Conservation (phyloP, 2,888 invertebrate species). For the Nomada fucata region DNA sequence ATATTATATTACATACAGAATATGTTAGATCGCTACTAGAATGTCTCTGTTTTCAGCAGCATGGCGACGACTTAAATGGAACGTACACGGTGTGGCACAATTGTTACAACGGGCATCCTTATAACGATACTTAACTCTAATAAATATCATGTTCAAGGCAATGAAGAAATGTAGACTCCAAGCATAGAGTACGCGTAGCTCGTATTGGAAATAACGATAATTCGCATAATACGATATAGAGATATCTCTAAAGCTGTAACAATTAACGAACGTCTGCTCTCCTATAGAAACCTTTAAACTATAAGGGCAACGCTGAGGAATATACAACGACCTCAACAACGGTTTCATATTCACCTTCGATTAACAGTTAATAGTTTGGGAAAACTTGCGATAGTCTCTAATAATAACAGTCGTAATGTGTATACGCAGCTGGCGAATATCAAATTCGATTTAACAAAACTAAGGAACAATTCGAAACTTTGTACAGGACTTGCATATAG, state of each 20-base stretch:
- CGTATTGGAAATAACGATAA: background rate
- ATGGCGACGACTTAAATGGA: too few species aligned
- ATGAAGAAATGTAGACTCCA: background rate
- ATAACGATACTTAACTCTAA: constrained; percentile 7
- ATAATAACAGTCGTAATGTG: constrained; percentile 26
- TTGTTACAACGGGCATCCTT: background rate
- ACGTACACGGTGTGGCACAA: constrained; percentile 14
- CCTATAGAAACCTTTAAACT: background rate
- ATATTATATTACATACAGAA: constrained; percentile 2
- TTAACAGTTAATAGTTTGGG: background rate
- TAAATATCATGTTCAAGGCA: constrained; percentile 16
- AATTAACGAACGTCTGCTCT: background rate
- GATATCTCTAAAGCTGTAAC: background rate
- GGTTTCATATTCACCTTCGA: background rate
- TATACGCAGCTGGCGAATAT: background rate
- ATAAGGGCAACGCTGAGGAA: background rate
- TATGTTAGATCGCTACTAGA: background rate
- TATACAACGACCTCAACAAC: background rate
- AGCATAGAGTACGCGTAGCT: background rate
- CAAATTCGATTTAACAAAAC: constrained; percentile 27
- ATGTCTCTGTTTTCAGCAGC: background rate
- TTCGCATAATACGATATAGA: constrained; percentile 1
- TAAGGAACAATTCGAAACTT: constrained; percentile 31
- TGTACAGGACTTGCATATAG: constrained; percentile 40
- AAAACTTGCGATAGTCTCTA: background rate